A percentile compares a stretch with the other conserved stretches of the same genome.
Conservation (phyloP, 2,113 vertebrate genomes). For the Laticauda colubrina region DNA sequence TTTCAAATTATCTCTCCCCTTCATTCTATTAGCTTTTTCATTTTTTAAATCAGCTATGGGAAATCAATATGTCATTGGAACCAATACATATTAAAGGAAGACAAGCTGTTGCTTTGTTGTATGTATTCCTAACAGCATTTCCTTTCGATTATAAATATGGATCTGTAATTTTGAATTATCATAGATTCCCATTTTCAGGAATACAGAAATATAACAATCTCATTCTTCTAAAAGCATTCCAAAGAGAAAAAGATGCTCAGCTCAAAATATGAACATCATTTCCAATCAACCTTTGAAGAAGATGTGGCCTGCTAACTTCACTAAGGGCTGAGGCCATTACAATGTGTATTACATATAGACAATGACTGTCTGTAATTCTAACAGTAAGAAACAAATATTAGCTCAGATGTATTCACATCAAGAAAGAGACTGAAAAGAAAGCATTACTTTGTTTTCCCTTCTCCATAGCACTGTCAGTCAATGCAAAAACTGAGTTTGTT, state of each 20-base stretch:
- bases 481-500: not conserved
- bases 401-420: not conserved
- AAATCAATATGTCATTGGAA: constrained; percentile 4
- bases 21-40: not conserved
- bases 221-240: not conserved
- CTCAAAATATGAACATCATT: constrained; percentile 20
- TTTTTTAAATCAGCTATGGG: constrained; percentile 24
- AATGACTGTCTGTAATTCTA: constrained; percentile 22
- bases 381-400: not conserved
- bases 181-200: not conserved
- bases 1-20: not conserved
- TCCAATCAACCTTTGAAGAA: not conserved
- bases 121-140: not conserved
- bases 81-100: not conserved
- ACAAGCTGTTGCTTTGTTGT: constrained; percentile 21
- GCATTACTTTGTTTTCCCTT: not conserved
- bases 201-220: not conserved
- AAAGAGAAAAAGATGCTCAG: constrained; percentile 21
- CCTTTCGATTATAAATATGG: not conserved
- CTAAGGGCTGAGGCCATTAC: not conserved
- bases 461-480: not conserved
- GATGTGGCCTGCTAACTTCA: not conserved
- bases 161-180: not conserved
- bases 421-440: not conserved
- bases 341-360: not conserved